Evolutionary conservation across 2,888 invertebrate genomes (phyloP).

Genomic region (Melieria crassipennis): DNA sequence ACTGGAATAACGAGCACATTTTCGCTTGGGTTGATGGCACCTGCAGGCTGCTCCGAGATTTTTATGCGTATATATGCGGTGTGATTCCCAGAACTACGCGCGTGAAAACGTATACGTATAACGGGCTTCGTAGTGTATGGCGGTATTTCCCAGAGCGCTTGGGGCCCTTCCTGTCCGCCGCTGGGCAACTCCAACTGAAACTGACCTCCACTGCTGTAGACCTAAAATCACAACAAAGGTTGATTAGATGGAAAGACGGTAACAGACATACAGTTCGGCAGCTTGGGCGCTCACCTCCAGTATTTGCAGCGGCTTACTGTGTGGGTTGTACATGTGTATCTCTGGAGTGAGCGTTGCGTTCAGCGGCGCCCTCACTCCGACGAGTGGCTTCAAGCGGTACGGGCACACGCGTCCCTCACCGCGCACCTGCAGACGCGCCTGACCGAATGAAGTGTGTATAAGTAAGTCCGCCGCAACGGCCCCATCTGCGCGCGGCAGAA

Average conservation of each 20-base stretch:
- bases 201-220: constrained; percentile 89
- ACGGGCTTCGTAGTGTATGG: constrained; percentile 89
- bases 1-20: constrained; percentile 78
- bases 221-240: constrained; percentile 63
- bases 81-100: constrained; percentile 80
- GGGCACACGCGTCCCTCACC: constrained; percentile 90
- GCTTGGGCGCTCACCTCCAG: constrained; percentile 71
- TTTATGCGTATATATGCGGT: constrained; percentile 80
- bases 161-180: constrained; percentile 81
- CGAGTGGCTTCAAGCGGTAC: constrained; percentile 89
- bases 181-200: constrained; percentile 87
- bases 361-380: constrained; percentile 89
- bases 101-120: constrained; percentile 85
- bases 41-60: constrained; percentile 52
- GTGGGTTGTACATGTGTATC: constrained; percentile 95
- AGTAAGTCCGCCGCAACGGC: constrained; percentile 86
- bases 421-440: constrained; percentile 85
- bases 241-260: background rate
- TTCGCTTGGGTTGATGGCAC: constrained; percentile 45
- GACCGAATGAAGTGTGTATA: constrained; percentile 94
- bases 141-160: constrained; percentile 89
- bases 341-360: constrained; percentile 90
- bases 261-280: background rate
- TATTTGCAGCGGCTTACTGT: constrained; percentile 84
- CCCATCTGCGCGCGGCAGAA: constrained; percentile 92